Conservation (phyloP, 2,888 invertebrate genomes). For the Dexiosoma caninum region DNA sequence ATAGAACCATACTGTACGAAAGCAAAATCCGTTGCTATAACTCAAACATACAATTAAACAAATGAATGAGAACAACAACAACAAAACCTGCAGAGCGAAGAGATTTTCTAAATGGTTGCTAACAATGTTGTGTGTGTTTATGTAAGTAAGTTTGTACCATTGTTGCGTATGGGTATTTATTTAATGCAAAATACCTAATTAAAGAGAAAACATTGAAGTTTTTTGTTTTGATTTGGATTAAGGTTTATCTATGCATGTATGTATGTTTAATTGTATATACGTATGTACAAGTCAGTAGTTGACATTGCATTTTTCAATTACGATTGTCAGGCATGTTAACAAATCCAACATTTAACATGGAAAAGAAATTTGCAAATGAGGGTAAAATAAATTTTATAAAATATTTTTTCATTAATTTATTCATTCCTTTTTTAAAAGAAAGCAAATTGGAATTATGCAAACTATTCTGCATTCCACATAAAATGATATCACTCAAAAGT, state of each 20-base stretch:
- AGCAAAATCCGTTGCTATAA: too few relatives aligned
- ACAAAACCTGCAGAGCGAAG: background rate
- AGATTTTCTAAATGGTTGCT: background rate
- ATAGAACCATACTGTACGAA: background rate
- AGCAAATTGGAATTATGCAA: too few relatives aligned
- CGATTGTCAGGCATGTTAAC: background rate
- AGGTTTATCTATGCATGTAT: background rate
- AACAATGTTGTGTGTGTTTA: background rate
- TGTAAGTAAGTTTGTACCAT: background rate
- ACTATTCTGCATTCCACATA: too few relatives aligned
- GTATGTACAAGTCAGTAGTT: background rate
- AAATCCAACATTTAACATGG: too few relatives aligned
- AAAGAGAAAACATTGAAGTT: constrained; percentile 17
- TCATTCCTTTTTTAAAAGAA: too few relatives aligned
- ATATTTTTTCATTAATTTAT: too few relatives aligned
- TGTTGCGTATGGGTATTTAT: background rate
- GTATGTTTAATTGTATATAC: too few relatives aligned
- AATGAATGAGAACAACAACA: background rate
- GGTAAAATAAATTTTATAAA: too few relatives aligned
- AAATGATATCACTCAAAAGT: too few relatives aligned
- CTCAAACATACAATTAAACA: background rate
- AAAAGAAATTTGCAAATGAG: too few relatives aligned
- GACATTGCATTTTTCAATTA: background rate
- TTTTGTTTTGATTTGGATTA: background rate
- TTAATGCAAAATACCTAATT: constrained; percentile 4